A percentile compares a stretch with the other conserved stretches of the same genome.
Evolutionary conservation across 2,888 invertebrate species (phyloP).

Genomic region (Poecilobothrus nobilitatus): DNA sequence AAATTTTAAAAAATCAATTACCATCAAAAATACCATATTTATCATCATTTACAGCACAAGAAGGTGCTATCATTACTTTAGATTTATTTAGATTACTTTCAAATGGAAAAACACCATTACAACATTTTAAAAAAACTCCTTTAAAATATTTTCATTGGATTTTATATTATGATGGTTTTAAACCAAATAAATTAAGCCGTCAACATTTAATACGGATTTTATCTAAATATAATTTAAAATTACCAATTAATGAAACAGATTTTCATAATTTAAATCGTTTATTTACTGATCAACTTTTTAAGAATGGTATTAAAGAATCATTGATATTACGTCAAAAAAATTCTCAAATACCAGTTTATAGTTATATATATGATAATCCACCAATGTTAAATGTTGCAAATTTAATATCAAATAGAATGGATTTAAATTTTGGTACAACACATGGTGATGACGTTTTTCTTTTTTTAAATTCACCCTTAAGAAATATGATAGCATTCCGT

Average conservation of each 20-base stretch:
- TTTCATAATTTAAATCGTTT: not conserved
- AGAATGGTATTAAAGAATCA: not conserved
- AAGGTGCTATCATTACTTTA: not conserved
- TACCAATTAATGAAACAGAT: not conserved
- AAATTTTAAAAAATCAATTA: slow-evolving; percentile 49
- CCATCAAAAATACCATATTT: slow-evolving; percentile 50
- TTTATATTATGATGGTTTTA: not conserved
- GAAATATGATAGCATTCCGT: not conserved
- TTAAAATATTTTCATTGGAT: not conserved
- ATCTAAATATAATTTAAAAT: not conserved
- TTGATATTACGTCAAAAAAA: not conserved
- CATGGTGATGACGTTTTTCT: slow-evolving; percentile 9
- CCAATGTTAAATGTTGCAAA: not conserved
- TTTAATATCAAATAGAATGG: not conserved
- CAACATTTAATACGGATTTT: not conserved
- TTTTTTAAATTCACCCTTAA: slow-evolving; percentile 2
- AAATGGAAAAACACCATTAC: not conserved
- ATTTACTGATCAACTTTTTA: not conserved
- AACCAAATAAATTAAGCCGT: not conserved
- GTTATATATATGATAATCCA: slow-evolving; percentile 11
- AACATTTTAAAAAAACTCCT: not conserved
- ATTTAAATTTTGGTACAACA: slow-evolving; percentile 4
- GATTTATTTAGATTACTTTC: not conserved
- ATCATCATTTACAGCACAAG: not conserved
- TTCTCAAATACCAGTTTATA: not conserved